phyloP scores from a whole-genome alignment of 2,797 vertebrate genomes.

The Triplophysa yarkandensis region DNA sequence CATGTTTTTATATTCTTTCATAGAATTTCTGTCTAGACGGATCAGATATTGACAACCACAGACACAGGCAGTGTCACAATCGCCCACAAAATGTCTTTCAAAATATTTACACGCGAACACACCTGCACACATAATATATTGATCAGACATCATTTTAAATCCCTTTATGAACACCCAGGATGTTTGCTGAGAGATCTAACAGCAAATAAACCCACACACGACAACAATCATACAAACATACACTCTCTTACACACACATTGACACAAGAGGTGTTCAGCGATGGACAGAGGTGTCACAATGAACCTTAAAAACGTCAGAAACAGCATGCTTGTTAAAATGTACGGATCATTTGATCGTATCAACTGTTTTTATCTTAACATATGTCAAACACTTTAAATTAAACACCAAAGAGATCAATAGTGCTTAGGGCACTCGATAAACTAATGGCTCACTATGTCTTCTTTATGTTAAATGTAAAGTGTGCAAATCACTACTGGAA shows the following conservation, averaged over 20 bases:
- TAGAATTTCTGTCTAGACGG: constrained; percentile 40
- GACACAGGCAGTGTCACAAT: constrained; percentile 67
- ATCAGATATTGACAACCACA: constrained; percentile 60
- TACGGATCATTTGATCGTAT: constrained; percentile 53
- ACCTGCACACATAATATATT: constrained; percentile 59
- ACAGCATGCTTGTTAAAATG: constrained; percentile 53
- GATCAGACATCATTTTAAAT: constrained; percentile 61
- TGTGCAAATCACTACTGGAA: constrained; percentile 4
- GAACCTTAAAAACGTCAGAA: constrained; percentile 37
- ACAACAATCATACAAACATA: constrained; percentile 45
- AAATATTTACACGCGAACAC: constrained; percentile 26
- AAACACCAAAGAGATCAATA: constrained; percentile 3
- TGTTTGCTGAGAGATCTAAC: constrained; percentile 52
- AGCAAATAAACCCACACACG: constrained; percentile 46
- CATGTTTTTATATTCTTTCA: constrained; percentile 27
- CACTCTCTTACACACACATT: constrained; percentile 46
- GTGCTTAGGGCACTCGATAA: constrained; percentile 2
- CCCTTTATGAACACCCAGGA: constrained; percentile 53
- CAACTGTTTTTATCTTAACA: constrained; percentile 27
- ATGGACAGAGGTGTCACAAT: constrained; percentile 45
- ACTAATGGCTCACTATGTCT: not conserved
- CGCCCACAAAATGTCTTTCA: constrained; percentile 40
- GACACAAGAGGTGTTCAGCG: constrained; percentile 40
- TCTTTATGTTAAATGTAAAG: constrained; percentile 20
- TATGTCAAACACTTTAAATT: constrained; percentile 43